Evolutionary conservation across 1,140 invertebrate genomes (phyloP).

Genomic region (Aphis gossypii): DNA sequence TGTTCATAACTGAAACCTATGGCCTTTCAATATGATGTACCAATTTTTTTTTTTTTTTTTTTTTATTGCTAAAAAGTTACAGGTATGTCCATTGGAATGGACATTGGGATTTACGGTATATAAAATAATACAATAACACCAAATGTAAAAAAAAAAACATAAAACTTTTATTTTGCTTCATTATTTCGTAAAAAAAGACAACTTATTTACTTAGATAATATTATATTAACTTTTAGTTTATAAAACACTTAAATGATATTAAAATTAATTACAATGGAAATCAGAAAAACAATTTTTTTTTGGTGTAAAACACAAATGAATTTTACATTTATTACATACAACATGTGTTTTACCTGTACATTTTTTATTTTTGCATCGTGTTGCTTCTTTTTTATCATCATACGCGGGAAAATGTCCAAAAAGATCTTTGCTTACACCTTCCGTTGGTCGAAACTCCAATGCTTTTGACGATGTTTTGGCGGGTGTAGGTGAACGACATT

Average conservation of each 20-base stretch:
- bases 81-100: not conserved
- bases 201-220: constrained; percentile 27
- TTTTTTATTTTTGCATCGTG: not conserved
- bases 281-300: not conserved
- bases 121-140: too few relatives aligned
- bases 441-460: not conserved
- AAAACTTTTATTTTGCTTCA: not conserved
- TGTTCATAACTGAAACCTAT: too few relatives aligned
- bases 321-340: not conserved
- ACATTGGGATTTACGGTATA: constrained; percentile 2
- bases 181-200: not conserved
- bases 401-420: not conserved
- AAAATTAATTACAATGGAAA: constrained; percentile 28
- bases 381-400: not conserved
- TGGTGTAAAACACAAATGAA: not conserved
- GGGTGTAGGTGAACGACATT: not conserved
- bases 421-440: not conserved
- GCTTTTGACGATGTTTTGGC: not conserved
- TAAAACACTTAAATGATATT: not conserved
- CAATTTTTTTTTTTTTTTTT: not conserved
- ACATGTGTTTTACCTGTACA: constrained; percentile 4
- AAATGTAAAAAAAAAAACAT: too few relatives aligned
- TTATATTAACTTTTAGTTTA: constrained; percentile 37
- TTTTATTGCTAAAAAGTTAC: constrained; percentile 18
- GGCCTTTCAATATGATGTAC: too few relatives aligned